Conservation (phyloP, 1,140 invertebrate genomes). For the Pectinophora gossypiella region DNA sequence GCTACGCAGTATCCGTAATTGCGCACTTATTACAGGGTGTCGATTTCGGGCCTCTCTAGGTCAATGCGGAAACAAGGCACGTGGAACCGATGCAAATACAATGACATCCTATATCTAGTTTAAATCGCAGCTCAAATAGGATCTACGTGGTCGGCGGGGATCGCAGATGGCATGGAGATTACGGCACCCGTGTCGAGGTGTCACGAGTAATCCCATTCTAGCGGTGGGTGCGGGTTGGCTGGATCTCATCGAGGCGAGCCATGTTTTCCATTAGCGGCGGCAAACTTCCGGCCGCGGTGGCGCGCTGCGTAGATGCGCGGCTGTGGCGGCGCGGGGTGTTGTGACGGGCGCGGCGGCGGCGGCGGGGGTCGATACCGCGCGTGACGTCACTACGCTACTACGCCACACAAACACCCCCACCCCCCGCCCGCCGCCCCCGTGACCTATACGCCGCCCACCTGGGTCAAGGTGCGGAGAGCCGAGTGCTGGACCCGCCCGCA, state of each 20-base stretch:
- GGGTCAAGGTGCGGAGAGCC: conserved; percentile 63
- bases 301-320: conserved; percentile 37
- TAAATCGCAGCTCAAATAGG: too few relatives aligned
- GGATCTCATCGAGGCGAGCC: conserved; percentile 27
- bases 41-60: conserved; percentile 14
- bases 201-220: conserved; percentile 5
- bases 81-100: too few relatives aligned
- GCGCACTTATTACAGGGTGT: conserved; percentile 14
- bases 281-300: conserved; percentile 29
- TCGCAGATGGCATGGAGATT: conserved; percentile 1
- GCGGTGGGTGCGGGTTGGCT: conserved; percentile 12
- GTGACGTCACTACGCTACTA: conserved; percentile 60
- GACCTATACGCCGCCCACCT: conserved; percentile 69
- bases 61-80: too few relatives aligned
- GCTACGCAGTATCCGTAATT: conserved; percentile 14
- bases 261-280: conserved; percentile 25
- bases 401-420: conserved; percentile 56
- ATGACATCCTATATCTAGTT: too few relatives aligned
- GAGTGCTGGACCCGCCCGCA: conserved; percentile 31
- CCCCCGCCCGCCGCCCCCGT: conserved; percentile 39
- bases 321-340: conserved; percentile 37
- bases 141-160: neutral
- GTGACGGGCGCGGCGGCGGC: conserved; percentile 59
- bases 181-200: conserved; percentile 4
- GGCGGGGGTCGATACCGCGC: conserved; percentile 55